Conservation (phyloP, 1,140 invertebrate genomes). For the Drosophila melanogaster region DNA sequence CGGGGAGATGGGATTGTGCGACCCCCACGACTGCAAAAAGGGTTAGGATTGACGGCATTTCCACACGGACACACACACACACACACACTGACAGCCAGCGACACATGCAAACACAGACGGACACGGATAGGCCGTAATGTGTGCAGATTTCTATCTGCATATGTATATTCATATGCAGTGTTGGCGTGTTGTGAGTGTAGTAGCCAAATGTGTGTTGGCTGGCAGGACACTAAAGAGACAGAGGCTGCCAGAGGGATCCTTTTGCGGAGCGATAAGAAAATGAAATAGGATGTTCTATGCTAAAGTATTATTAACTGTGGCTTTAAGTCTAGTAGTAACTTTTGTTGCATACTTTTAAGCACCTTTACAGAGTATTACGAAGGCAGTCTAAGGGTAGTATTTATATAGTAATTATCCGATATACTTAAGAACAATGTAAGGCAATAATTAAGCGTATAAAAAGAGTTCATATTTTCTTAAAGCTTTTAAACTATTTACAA, state of each 20-base stretch:
- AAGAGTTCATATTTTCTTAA: background rate
- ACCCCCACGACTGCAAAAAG: conserved; percentile 57
- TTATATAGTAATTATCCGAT: no score
- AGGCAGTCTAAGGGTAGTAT: no score
- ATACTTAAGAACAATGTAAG: no score
- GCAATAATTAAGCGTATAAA: no score
- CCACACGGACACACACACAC: conserved; percentile 12
- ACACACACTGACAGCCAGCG: conserved; percentile 11
- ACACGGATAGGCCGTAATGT: conserved; percentile 50
- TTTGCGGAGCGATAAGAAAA: background rate
- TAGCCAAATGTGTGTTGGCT: conserved; percentile 20
- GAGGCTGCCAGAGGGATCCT: conserved; percentile 5
- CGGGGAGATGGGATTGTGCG: conserved; percentile 27
- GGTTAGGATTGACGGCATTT: conserved; percentile 77
- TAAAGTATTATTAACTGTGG: background rate
- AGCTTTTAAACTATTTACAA: background rate
- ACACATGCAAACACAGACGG: conserved; percentile 30
- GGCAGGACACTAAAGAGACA: conserved; percentile 15
- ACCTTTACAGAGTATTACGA: no score
- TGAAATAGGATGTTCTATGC: background rate
- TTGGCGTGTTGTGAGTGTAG: background rate
- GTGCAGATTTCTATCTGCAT: conserved; percentile 65
- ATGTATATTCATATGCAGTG: conserved; percentile 64
- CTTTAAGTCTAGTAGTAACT: no score
- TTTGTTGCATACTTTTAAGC: no score